Conservation (phyloP, 1,140 invertebrate genomes). For the Elysia chlorotica region DNA sequence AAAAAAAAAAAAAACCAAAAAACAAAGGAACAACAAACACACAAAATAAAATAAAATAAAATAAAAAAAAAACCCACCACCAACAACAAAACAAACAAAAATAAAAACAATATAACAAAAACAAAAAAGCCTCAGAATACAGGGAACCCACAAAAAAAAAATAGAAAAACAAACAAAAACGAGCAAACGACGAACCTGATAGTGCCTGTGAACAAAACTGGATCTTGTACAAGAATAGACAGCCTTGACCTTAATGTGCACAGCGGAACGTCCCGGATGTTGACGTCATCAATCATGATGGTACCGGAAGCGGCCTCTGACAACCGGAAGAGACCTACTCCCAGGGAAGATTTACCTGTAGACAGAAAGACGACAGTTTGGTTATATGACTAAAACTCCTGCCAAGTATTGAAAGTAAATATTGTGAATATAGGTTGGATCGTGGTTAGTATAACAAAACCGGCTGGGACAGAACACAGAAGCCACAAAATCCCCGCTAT, state of each 20-base stretch:
- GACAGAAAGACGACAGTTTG: no score
- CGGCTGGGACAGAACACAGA: no score
- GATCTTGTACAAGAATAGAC: conserved; percentile 62
- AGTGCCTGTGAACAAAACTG: conserved; percentile 58
- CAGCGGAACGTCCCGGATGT: conserved; percentile 45
- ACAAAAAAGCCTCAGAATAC: neutral
- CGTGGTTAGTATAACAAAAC: no score
- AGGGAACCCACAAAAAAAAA: neutral
- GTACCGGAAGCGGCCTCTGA: conserved; percentile 62
- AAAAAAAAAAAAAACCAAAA: no score
- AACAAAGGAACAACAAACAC: no score
- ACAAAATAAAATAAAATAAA: no score
- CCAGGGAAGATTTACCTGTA: conserved; percentile 65
- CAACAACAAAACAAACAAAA: neutral
- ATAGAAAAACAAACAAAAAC: no score
- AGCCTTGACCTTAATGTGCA: conserved; percentile 45
- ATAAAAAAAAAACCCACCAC: no score
- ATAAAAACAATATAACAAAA: neutral
- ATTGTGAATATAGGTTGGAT: no score
- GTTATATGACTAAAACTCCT: no score
- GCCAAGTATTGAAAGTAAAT: no score
- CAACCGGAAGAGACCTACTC: conserved; percentile 66
- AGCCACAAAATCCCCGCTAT: no score
- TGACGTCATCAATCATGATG: conserved; percentile 52
- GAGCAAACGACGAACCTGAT: conserved; percentile 39